Conservation (phyloP, 2,888 invertebrate genomes). For the Dendrolimus houi region DNA sequence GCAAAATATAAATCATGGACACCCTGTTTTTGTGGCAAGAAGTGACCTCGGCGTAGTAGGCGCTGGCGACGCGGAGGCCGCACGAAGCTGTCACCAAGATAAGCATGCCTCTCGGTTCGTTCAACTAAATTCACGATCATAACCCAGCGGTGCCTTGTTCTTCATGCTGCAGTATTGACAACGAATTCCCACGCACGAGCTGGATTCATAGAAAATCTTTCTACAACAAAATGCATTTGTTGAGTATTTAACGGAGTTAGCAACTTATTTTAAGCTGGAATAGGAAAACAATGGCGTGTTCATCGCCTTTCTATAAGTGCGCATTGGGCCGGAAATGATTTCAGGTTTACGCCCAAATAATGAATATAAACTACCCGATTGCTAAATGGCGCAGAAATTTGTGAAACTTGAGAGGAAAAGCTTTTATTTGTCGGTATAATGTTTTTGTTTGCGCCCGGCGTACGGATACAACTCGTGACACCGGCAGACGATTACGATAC, state of each 20-base stretch:
- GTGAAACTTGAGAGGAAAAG: neutral
- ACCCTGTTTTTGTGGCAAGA: conserved; percentile 24
- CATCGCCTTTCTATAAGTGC: neutral
- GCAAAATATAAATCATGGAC: conserved; percentile 20
- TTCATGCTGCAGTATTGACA: conserved; percentile 20
- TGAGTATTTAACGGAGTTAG: too few relatives aligned
- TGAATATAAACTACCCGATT: conserved; percentile 5
- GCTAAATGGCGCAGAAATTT: neutral
- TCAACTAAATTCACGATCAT: conserved; percentile 47
- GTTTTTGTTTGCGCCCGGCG: neutral
- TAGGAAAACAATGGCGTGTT: neutral
- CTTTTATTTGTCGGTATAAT: neutral
- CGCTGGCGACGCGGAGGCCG: conserved; percentile 31
- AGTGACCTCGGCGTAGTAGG: conserved; percentile 54
- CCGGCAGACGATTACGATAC: conserved; percentile 35
- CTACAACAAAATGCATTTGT: too few relatives aligned
- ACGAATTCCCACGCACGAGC: conserved; percentile 29
- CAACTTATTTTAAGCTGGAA: too few relatives aligned
- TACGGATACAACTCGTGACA: conserved; percentile 21
- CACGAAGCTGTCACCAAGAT: conserved; percentile 48
- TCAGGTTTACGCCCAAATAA: conserved; percentile 35
- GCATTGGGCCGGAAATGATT: conserved; percentile 22
- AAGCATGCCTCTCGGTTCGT: conserved; percentile 58
- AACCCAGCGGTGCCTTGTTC: conserved; percentile 16
- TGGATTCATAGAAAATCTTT: neutral